phyloP scores from a whole-genome alignment of 1,140 invertebrate genomes.

The Cydia fagiglandana region DNA sequence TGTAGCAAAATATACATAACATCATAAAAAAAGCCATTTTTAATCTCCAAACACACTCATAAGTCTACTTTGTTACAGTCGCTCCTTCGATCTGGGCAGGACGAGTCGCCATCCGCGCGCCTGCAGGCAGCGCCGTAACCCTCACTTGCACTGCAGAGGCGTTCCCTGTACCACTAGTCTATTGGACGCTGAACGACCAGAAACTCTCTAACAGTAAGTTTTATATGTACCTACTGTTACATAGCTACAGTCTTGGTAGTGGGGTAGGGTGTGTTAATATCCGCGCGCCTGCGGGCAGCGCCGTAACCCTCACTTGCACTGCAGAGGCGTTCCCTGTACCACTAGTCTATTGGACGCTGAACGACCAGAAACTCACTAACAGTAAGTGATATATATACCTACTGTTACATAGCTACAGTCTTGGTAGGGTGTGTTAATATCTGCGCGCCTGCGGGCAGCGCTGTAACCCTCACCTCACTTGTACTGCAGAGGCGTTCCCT shows the following conservation, averaged over 20 bases:
- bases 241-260: background rate
- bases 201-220: constrained; percentile 60
- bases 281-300: constrained; percentile 84
- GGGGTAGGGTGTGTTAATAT: constrained; percentile 67
- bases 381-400: constrained; percentile 43
- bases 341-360: constrained; percentile 61
- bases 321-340: constrained; percentile 88
- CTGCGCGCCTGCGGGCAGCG: constrained; percentile 85
- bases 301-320: constrained; percentile 88
- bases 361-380: constrained; percentile 62
- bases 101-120: constrained; percentile 84
- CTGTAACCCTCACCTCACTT: constrained; percentile 89
- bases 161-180: constrained; percentile 80
- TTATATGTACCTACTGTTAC: too few relatives aligned
- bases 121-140: constrained; percentile 85
- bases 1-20: background rate
- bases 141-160: constrained; percentile 91
- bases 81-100: constrained; percentile 59
- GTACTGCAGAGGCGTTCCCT: constrained; percentile 89
- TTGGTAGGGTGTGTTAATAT: constrained; percentile 60
- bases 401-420: background rate
- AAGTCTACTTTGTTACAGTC: constrained; percentile 46
- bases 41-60: background rate
- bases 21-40: background rate
- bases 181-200: constrained; percentile 67